These are phyloP conservation scores for Drosophila tani DNA, from an alignment of 1,140 invertebrate species.

Conservation along the genomic window DNA sequence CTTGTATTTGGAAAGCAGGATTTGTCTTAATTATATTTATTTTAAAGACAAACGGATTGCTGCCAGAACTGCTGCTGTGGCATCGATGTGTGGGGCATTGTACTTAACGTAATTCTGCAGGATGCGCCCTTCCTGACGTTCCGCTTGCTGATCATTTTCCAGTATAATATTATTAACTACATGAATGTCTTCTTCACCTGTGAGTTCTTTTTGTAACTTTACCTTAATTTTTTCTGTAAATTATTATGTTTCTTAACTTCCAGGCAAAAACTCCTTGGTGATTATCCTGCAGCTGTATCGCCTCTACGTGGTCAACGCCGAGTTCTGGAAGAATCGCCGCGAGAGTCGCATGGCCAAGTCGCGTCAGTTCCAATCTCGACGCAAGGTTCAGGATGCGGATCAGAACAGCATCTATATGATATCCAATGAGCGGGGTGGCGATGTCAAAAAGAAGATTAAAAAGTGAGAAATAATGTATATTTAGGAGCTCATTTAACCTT, in stretches of 20 bases:
- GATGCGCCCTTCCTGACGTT: constrained; percentile 95
- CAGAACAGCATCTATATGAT: constrained; percentile 87
- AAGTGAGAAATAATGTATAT: constrained; percentile 50
- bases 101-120: constrained; percentile 91
- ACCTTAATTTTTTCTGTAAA: not conserved
- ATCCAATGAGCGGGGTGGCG: constrained; percentile 84
- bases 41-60: constrained; percentile 73
- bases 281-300: constrained; percentile 94
- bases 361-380: constrained; percentile 84
- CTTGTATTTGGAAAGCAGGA: not conserved
- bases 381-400: constrained; percentile 80
- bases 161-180: constrained; percentile 95
- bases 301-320: constrained; percentile 91
- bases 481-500: not conserved
- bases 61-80: constrained; percentile 89
- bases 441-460: constrained; percentile 78
- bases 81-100: constrained; percentile 94
- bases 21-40: too few species aligned
- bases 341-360: constrained; percentile 84
- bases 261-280: constrained; percentile 93
- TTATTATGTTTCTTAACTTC: constrained; percentile 86
- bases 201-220: constrained; percentile 85
- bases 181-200: constrained; percentile 98
- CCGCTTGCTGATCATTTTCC: constrained; percentile 92
- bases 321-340: constrained; percentile 86